phyloP scores from a whole-genome alignment of 2,888 invertebrate genomes.

The Lottia gigantea region DNA sequence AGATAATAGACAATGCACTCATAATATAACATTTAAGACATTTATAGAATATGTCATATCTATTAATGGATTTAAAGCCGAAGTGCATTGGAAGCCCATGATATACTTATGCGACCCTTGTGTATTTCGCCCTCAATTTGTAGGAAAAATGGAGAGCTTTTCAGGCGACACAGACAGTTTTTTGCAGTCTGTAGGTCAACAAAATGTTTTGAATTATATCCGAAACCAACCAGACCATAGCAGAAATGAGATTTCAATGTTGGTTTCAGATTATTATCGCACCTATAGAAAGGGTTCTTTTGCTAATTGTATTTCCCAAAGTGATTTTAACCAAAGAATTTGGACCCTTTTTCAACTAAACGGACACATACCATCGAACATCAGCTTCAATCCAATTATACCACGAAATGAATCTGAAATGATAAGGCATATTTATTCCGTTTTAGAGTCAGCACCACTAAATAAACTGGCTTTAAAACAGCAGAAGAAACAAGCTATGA shows the following conservation, averaged over 20 bases:
- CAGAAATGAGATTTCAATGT: conserved; percentile 21
- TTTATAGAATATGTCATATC: conserved; percentile 21
- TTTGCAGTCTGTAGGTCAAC: too few relatives aligned
- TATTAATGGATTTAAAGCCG: neutral
- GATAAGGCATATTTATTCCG: too few relatives aligned
- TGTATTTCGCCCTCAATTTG: conserved; percentile 25
- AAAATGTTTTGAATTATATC: too few relatives aligned
- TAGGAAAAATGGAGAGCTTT: conserved; percentile 34
- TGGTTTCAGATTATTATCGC: conserved; percentile 22
- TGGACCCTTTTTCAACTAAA: conserved; percentile 26
- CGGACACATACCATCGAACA: conserved; percentile 24
- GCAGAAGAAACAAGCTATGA: too few relatives aligned
- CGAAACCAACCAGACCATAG: neutral
- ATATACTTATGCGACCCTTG: conserved; percentile 30
- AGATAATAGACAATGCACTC: conserved; percentile 12
- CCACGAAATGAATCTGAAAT: too few relatives aligned
- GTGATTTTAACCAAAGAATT: conserved; percentile 17
- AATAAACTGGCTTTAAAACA: too few relatives aligned
- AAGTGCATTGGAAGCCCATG: conserved; percentile 33
- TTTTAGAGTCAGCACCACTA: too few relatives aligned
- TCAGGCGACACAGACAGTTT: conserved; percentile 13
- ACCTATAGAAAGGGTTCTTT: conserved; percentile 2
- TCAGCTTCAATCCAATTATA: neutral
- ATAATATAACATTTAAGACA: conserved; percentile 23
- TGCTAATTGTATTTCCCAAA: conserved; percentile 14